Evolutionary conservation across 2,797 vertebrate species (phyloP).

Genomic region (Coregonus suidteri): DNA sequence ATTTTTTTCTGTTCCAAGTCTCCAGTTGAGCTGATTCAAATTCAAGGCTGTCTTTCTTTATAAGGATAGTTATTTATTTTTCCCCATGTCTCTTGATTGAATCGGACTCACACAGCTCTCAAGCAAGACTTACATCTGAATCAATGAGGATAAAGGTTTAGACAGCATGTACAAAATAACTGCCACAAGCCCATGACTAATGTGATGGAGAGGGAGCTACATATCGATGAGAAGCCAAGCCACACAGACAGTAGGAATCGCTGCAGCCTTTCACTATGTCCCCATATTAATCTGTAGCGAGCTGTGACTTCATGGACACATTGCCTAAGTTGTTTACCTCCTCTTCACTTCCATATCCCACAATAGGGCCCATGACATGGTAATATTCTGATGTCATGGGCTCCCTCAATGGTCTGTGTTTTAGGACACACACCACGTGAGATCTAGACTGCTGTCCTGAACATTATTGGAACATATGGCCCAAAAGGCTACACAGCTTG

Average conservation of each 20-base stretch:
- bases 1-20: not conserved
- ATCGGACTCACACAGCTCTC: not conserved
- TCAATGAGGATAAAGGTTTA: not conserved
- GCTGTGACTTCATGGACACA: not conserved
- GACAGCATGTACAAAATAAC: not conserved
- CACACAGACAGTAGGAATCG: not conserved
- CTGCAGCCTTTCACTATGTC: not conserved
- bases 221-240: not conserved
- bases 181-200: not conserved
- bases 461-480: not conserved
- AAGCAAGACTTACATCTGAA: not conserved
- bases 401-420: not conserved
- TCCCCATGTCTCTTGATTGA: not conserved
- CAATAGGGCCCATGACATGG: not conserved
- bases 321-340: not conserved
- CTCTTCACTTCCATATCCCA: not conserved
- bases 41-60: not conserved
- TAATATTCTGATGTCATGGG: not conserved
- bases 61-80: not conserved
- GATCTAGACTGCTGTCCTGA: conserved; percentile 15
- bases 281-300: not conserved
- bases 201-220: not conserved
- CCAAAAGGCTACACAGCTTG: not conserved
- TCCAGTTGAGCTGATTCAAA: not conserved
- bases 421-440: conserved; percentile 20